Conservation (phyloP, 2,113 vertebrate genomes). For the Ascaphus truei region DNA sequence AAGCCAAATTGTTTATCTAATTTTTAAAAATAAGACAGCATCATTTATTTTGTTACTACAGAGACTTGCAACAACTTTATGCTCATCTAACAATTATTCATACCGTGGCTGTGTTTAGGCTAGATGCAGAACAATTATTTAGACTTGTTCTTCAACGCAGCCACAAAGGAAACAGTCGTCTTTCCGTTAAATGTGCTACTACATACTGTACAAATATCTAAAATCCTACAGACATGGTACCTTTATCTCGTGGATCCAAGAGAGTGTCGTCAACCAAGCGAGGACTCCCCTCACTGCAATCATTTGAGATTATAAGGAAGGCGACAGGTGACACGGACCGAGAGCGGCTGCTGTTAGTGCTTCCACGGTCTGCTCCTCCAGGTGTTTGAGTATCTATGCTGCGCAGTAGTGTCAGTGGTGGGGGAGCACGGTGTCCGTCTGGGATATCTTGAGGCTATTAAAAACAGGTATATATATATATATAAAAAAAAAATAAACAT, state of each 20-base stretch:
- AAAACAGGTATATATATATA: constrained; percentile 14
- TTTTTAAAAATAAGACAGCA: too few relatives aligned
- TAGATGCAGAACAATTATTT: too few relatives aligned
- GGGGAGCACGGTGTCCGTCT: constrained; percentile 91
- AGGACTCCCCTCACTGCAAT: constrained; percentile 80
- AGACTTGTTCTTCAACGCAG: too few relatives aligned
- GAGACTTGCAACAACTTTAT: too few relatives aligned
- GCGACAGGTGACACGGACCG: constrained; percentile 90
- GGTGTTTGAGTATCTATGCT: constrained; percentile 96
- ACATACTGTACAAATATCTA: too few relatives aligned
- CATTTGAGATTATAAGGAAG: constrained; percentile 87
- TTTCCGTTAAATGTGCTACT: too few relatives aligned
- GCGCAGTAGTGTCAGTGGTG: constrained; percentile 81
- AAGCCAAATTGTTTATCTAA: too few relatives aligned
- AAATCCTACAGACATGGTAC: too few relatives aligned
- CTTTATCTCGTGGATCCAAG: constrained; percentile 82
- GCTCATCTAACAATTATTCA: too few relatives aligned
- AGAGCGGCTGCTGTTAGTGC: constrained; percentile 90
- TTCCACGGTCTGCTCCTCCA: constrained; percentile 79
- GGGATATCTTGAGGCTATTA: constrained; percentile 90
- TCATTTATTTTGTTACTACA: too few relatives aligned
- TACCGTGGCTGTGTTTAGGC: too few relatives aligned
- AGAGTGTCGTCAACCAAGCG: constrained; percentile 74
- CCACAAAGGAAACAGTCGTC: too few relatives aligned
- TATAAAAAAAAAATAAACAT: not conserved